Percentiles rank a stretch among this genome's conserved stretches.
phyloP scores from a whole-genome alignment of 2,888 invertebrate species.

The Drosophila limbata region DNA sequence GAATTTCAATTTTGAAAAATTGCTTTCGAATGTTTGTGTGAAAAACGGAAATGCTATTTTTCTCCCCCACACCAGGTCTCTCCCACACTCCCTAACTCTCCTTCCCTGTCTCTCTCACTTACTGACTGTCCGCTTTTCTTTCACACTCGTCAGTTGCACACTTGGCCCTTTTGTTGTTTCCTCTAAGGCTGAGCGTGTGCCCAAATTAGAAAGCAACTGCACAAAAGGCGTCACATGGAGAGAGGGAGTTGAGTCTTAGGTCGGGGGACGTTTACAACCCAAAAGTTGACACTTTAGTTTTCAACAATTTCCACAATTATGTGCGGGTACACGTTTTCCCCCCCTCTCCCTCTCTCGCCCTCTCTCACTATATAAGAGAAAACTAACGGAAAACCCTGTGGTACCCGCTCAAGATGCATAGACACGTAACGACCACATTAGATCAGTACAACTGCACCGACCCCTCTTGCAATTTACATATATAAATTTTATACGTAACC shows the following conservation, averaged over 20 bases:
- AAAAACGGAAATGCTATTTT: constrained; percentile 75
- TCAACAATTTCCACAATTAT: constrained; percentile 52
- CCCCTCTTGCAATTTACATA: constrained; percentile 59
- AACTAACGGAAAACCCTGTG: constrained; percentile 45
- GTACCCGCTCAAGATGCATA: constrained; percentile 69
- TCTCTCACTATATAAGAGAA: constrained; percentile 6
- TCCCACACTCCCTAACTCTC: neutral
- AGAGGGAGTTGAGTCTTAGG: neutral
- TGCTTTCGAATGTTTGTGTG: constrained; percentile 76
- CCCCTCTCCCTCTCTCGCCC: neutral
- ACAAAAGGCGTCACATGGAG: constrained; percentile 30
- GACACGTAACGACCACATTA: constrained; percentile 57
- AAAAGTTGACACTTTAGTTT: constrained; percentile 73
- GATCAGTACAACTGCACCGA: constrained; percentile 35
- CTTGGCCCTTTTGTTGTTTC: constrained; percentile 54
- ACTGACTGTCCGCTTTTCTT: neutral
- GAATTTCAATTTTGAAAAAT: constrained; percentile 79
- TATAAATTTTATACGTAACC: constrained; percentile 6
- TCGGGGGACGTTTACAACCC: constrained; percentile 54
- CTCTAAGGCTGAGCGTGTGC: constrained; percentile 65
- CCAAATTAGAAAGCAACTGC: constrained; percentile 75
- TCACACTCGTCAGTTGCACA: constrained; percentile 33
- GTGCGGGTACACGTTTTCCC: constrained; percentile 73
- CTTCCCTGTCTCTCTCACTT: neutral
- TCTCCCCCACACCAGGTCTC: constrained; percentile 15